Evolutionary conservation across 2,113 vertebrate species (phyloP), one percentile per base, ranked within the genome.

Genomic region (Sylvietta virens): DNA sequence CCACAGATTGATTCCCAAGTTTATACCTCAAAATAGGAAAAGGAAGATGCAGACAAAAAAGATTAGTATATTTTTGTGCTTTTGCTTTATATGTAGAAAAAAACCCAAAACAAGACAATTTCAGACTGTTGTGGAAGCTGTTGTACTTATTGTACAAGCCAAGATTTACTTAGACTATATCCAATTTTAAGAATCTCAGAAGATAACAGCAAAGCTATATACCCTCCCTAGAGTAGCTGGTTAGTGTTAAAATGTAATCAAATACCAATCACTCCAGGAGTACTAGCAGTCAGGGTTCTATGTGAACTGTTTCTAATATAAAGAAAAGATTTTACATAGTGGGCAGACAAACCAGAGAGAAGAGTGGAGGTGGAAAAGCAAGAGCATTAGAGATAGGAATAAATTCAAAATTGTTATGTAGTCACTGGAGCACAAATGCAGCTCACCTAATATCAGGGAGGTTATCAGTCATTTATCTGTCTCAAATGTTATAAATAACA

Each of bases 391-490:
- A 19, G 12, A 28, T 4, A 51, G 28, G 22, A 95, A 92, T 86
- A 90, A 86, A 96, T 94, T 84, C 13, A 33, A 42, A 95, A 57
- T 45, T 37, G 20, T 23, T 51, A 62, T 87, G 53, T 58, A 66
- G 70, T 92, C 77, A 69, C 70, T 83, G 39, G 65, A 87, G 47
- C 64, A 92, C 94, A 95, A 94, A 94, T 40, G 28, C 61, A 74
- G 78, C 45, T 77, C 58, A 47, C 15, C 47, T 79, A 81, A 45
- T 57, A 53, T 89, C 64, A 57, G 30, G 66, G 88, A 97, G 47
- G 96, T 96, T 82, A 96, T 78, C 91, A 84, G 82, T 51, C 80
- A 45, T 97, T 97, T 94, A 57, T 96, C 88, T 95, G 54, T 65
- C 85, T 87, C 62, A 78, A 88, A 94, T 80, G 35, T 80, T 83